phyloP scores from a whole-genome alignment of 2,113 vertebrate genomes.

The Tupaia tana region DNA sequence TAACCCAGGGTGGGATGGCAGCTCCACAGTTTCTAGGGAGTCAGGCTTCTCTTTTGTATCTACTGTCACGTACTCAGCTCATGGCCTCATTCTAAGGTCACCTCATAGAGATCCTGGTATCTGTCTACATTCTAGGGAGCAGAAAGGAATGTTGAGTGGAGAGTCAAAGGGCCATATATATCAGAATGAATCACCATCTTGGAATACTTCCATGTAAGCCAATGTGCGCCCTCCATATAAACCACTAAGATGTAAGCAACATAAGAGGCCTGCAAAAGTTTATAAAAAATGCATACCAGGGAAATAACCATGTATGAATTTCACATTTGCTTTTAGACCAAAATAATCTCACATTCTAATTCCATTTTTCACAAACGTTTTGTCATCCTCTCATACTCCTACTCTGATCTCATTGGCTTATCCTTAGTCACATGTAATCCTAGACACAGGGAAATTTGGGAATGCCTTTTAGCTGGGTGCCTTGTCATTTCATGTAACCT shows the following conservation, averaged over 20 bases:
- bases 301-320: no score
- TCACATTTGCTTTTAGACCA: no score
- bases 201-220: not conserved
- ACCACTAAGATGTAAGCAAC: not conserved
- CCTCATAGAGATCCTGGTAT: not conserved
- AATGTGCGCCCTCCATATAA: not conserved
- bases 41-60: not conserved
- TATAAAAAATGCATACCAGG: no score
- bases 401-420: not conserved
- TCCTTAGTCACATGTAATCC: not conserved
- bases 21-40: no score
- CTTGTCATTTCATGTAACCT: not conserved
- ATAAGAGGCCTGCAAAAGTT: no score
- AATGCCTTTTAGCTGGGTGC: not conserved
- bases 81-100: not conserved
- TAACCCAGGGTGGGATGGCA: not conserved
- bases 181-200: not conserved
- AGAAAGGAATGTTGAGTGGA: not conserved
- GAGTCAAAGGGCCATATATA: not conserved
- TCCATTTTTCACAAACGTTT: no score
- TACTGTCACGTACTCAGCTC: not conserved
- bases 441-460: not conserved
- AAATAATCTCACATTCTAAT: no score
- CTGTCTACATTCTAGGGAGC: not conserved
- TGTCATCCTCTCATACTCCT: not conserved